Conservation (phyloP, 2,888 invertebrate genomes). For the Thereva unica region DNA sequence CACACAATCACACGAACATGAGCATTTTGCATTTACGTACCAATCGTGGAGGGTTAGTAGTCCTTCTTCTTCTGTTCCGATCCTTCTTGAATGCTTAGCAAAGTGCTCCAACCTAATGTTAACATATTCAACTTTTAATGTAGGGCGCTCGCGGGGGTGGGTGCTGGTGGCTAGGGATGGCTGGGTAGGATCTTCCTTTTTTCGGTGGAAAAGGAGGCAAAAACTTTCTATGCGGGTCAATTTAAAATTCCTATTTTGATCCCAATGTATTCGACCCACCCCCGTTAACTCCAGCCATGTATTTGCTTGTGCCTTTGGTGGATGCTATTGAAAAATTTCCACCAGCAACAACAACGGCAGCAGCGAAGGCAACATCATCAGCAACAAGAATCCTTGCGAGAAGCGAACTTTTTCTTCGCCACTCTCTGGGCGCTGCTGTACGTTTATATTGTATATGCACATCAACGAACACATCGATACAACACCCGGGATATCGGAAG, state of each 20-base stretch:
- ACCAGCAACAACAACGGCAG: slow-evolving; percentile 11
- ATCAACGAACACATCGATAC: slow-evolving; percentile 19
- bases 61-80: background rate
- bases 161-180: no score
- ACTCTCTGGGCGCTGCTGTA: no score
- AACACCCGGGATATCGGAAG: slow-evolving; percentile 3
- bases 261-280: slow-evolving; percentile 14
- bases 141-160: background rate
- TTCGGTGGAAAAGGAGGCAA: background rate
- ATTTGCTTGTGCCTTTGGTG: slow-evolving; percentile 14
- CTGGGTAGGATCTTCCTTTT: no score
- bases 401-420: slow-evolving; percentile 8
- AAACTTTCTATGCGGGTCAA: slow-evolving; percentile 31
- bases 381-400: slow-evolving; percentile 15
- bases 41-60: no score
- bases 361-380: slow-evolving; percentile 6
- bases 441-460: background rate
- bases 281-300: background rate
- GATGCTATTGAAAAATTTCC: slow-evolving; percentile 16
- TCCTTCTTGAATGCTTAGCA: slow-evolving; percentile 7
- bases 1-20: slow-evolving; percentile 1
- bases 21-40: no score
- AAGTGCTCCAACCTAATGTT: slow-evolving; percentile 22
- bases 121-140: slow-evolving; percentile 22
- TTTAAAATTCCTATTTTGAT: slow-evolving; percentile 28